Base-by-base conservation (phyloP, 2,888 invertebrate genomes). In the Choristoneura rosaceana region DNA sequence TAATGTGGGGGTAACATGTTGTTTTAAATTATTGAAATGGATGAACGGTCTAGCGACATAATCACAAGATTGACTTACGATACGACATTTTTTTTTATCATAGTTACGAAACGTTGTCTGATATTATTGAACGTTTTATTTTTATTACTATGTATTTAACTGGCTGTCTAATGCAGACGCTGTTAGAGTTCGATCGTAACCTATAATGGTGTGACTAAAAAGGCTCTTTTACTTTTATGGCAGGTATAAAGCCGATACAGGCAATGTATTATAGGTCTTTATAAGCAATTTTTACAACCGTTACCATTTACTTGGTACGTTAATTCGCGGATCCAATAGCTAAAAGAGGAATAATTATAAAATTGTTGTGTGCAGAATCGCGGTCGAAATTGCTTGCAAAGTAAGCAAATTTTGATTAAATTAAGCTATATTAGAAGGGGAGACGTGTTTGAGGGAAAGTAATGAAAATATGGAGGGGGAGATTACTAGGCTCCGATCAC, bases 351-450 rank as follows among this genome's bases (percentile, higher is more conserved):
- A 82, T 87, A 88, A 89, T 90, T 88, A 87, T 82, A 84, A 84
- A 87, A 88, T 88, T 89, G 83, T 84, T 88, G 83, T 83, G 83
- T 85, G 79, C 82, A 84, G 90, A 87, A 89, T 88, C 85, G 86
- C 80, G 85, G 86, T 83, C 78, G 76, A 85, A 77, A 86, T 86
- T 84, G 84, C 84, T 80, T 80, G 79, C 85, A 80, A 80, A 84
- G 86, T 85, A 86, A 88, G 88, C 88, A 88, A 86, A 86, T 87
- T 87, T 84, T 92, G 88, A 93, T 93, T 93, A 90, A 93, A 93
- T 92, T 91, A 92, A 84, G 85, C 86, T 80, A 87, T 92, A 91
- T 91, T 92, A 85, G 84, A 84, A 86, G 90, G 91, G 92, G 90
- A 86, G 82, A 84, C 77, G 81, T 77, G 81, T 85, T 88, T 82